phyloP scores from a whole-genome alignment of 2,797 vertebrate genomes.

The Enoplosus armatus region DNA sequence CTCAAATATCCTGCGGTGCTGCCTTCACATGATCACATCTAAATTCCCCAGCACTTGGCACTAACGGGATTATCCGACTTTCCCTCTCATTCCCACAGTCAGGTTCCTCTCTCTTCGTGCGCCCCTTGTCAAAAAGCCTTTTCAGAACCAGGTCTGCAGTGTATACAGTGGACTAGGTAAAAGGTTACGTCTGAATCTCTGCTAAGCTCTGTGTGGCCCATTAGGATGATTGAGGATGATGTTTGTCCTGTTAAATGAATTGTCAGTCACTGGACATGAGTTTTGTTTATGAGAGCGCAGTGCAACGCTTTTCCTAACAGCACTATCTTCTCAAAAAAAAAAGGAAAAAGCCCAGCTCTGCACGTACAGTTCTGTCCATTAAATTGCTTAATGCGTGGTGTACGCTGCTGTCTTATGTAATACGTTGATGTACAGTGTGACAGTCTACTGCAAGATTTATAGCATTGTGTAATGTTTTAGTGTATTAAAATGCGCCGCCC shows the following conservation, averaged over 20 bases:
- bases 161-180: slow-evolving; percentile 53
- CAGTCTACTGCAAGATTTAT: slow-evolving; percentile 6
- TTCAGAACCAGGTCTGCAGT: slow-evolving; percentile 23
- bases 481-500: background rate
- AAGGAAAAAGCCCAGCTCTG: too few species aligned
- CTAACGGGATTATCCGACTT: slow-evolving; percentile 60
- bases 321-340: background rate
- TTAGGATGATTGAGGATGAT: slow-evolving; percentile 80
- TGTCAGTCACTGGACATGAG: slow-evolving; percentile 37
- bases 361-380: background rate
- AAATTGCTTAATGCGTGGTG: background rate
- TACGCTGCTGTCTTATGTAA: slow-evolving; percentile 2
- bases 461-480: slow-evolving; percentile 1
- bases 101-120: slow-evolving; percentile 11
- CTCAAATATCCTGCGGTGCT: slow-evolving; percentile 18
- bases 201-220: slow-evolving; percentile 72
- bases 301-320: background rate
- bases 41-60: slow-evolving; percentile 33
- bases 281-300: slow-evolving; percentile 34
- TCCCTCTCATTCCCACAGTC: slow-evolving; percentile 8
- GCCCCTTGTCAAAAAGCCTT: slow-evolving; percentile 4
- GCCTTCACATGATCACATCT: slow-evolving; percentile 40
- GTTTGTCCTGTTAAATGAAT: slow-evolving; percentile 65
- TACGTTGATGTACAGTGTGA: background rate
- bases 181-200: slow-evolving; percentile 60